Evolutionary conservation across 2,113 vertebrate genomes (phyloP).

Genomic region (Pomatostomus ruficeps): DNA sequence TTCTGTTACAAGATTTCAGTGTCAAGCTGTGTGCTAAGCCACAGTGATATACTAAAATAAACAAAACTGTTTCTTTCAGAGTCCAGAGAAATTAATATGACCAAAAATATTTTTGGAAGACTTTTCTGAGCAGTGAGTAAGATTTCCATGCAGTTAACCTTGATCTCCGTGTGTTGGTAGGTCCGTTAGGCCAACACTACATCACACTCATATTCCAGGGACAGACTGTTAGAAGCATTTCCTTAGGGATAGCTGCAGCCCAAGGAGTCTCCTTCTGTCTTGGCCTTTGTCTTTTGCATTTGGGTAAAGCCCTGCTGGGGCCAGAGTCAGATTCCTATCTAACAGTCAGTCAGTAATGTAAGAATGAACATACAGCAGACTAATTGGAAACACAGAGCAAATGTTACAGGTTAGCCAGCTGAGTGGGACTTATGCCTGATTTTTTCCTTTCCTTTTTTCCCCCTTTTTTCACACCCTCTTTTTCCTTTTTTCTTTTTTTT

Average conservation of each 20-base stretch:
- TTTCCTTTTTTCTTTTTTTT: no score
- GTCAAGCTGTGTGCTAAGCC: slow-evolving; percentile 7
- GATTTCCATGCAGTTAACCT: not conserved
- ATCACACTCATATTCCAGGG: not conserved
- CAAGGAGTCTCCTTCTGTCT: slow-evolving; percentile 22
- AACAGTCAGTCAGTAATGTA: slow-evolving; percentile 29
- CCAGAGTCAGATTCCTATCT: slow-evolving; percentile 7
- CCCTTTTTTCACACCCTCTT: fast-evolving
- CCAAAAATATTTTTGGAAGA: slow-evolving; percentile 19
- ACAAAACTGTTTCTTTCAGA: not conserved
- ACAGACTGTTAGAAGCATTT: not conserved
- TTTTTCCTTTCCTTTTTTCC: not conserved
- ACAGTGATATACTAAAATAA: slow-evolving; percentile 16
- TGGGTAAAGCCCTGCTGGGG: not conserved
- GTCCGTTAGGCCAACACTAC: not conserved
- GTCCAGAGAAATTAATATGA: not conserved
- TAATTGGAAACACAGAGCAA: slow-evolving; percentile 58
- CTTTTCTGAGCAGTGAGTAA: not conserved
- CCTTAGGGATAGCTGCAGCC: not conserved
- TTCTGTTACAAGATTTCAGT: not conserved
- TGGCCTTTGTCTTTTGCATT: slow-evolving; percentile 20
- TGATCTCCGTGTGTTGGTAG: not conserved
- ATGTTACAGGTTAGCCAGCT: slow-evolving; percentile 39
- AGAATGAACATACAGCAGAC: not conserved
- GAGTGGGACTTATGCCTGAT: not conserved